phyloP scores from a whole-genome alignment of 1,140 invertebrate species.

The Coptotermes formosanus region DNA sequence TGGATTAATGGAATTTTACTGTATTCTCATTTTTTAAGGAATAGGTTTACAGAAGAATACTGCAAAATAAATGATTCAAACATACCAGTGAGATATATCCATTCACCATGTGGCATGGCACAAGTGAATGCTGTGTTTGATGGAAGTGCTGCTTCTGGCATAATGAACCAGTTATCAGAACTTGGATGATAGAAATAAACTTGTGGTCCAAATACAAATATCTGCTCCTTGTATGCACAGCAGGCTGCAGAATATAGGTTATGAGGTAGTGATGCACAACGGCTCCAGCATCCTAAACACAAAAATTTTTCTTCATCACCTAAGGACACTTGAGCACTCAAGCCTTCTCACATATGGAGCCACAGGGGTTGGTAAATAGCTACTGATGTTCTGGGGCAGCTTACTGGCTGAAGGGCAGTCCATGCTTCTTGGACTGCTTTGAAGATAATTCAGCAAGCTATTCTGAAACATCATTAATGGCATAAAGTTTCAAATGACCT shows the following conservation, averaged over 20 bases:
- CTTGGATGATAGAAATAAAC: conserved; percentile 37
- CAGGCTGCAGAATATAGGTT: conserved; percentile 39
- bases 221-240: conserved; percentile 39
- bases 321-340: background rate
- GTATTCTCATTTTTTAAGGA: background rate
- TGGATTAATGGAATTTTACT: too few species aligned
- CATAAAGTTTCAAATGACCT: too few species aligned
- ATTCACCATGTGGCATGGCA: conserved; percentile 38
- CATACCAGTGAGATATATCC: conserved; percentile 40
- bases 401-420: too few species aligned
- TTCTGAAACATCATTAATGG: too few species aligned
- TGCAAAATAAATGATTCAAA: background rate
- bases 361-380: conserved; percentile 13
- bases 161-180: conserved; percentile 35
- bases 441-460: too few species aligned
- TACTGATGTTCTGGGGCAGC: background rate
- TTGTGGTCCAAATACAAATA: conserved; percentile 39
- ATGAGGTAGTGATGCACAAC: conserved; percentile 36
- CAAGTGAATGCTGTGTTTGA: conserved; percentile 35
- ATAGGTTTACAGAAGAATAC: background rate
- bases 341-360: background rate
- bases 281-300: conserved; percentile 38
- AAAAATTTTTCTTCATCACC: background rate
- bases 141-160: conserved; percentile 35
- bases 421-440: too few species aligned